Conservation (phyloP, 2,888 invertebrate species). For the Tenthredo notha region DNA sequence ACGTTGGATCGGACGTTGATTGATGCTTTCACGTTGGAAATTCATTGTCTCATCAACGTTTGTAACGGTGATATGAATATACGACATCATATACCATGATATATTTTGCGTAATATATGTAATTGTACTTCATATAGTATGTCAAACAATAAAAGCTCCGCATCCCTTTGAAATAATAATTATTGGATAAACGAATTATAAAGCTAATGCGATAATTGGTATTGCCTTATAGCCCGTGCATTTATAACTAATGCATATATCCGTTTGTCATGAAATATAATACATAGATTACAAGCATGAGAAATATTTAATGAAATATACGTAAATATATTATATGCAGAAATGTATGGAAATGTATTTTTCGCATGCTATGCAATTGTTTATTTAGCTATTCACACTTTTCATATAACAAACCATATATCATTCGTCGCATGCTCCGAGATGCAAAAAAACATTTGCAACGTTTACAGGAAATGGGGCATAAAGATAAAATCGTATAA, state of each 20-base stretch:
- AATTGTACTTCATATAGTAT: not conserved
- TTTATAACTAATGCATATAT: not conserved
- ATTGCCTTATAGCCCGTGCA: not conserved
- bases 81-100: not conserved
- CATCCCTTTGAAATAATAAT: not conserved
- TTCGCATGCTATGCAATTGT: constrained; percentile 31
- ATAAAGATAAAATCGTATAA: constrained; percentile 28
- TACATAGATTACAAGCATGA: not conserved
- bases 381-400: constrained; percentile 3
- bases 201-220: constrained; percentile 26
- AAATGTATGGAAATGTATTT: constrained; percentile 11
- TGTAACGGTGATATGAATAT: not conserved
- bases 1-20: constrained; percentile 40
- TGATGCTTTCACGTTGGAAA: constrained; percentile 27
- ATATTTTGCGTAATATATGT: not conserved
- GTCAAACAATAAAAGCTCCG: not conserved
- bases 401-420: constrained; percentile 9
- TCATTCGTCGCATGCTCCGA: not conserved
- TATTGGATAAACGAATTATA: not conserved
- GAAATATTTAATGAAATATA: not conserved
- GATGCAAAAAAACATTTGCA: constrained; percentile 18
- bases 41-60: constrained; percentile 41
- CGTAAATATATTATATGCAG: not conserved
- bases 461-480: constrained; percentile 20
- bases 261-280: not conserved